Evolutionary conservation across 2,888 invertebrate species (phyloP), one percentile per base, ranked within the genome.

Genomic region (Pyrochroa serraticornis): DNA sequence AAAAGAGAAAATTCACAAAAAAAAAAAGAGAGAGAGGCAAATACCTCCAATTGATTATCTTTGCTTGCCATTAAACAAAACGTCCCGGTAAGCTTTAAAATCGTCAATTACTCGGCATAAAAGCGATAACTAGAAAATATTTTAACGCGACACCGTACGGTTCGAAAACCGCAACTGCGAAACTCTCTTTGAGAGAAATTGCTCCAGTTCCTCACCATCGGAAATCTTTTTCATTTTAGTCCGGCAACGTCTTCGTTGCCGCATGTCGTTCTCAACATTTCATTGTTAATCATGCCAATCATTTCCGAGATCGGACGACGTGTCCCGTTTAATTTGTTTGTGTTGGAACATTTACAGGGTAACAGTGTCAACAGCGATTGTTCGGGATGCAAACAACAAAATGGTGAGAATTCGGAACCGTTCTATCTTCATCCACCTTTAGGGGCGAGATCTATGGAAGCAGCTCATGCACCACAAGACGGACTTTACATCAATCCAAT

Each of bases 401-500:
- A 67, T 80, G 82, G 71, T 50, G 65, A 58, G 52, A 74, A 58
- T 77, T 72, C 74, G 60, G 86, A 86, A 75, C 91, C 91, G 5
- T 92, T 92, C 78, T 92, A 87, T 77, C 81, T 91, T 13, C 91
- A 92, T 82, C 88, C 87, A 2, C 90, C 89, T n/a, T 70, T 81
- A 71, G 71, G 69, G 9, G 68, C 71, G 38, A 68, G 75, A 47
- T 68, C 72, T 9, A 49, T 79, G 39, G 80, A 80, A 65, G 74
- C 79, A 1, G 72, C 67, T 75, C 82, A 82, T 62, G 86, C 58
- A 32, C 88, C 88, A 0, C 87, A 89, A 54, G 92, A 93, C 70
- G 93, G 93, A 0, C 83, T 93, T 37, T 93, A 93, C 74, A 88
- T 93, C 58, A 93, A 92, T 76, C 92, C 93, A 0, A 92, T 93